Conservation (phyloP, 2,797 vertebrate species). For the Oryzias sinensis region DNA sequence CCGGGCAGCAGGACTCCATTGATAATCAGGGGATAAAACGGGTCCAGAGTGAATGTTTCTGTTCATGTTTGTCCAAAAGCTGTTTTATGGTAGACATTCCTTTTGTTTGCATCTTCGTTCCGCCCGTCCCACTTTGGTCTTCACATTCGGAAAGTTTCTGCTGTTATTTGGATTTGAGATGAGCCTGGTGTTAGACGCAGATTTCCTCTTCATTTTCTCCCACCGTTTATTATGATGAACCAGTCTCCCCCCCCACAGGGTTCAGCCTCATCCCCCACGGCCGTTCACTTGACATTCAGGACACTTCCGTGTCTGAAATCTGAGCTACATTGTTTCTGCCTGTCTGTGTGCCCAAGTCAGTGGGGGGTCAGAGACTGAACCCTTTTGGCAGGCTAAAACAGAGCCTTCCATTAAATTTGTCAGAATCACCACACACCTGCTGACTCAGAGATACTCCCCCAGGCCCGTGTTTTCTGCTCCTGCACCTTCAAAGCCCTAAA, state of each 20-base stretch:
- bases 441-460: constrained; percentile 30
- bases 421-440: constrained; percentile 50
- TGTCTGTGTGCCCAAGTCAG: constrained; percentile 36
- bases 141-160: background rate
- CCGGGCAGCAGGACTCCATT: background rate
- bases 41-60: background rate
- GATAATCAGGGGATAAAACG: background rate
- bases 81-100: too few relatives aligned
- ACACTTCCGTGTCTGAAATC: constrained; percentile 62
- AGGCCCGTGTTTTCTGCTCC: constrained; percentile 17
- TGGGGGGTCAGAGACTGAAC: constrained; percentile 25
- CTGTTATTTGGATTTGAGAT: constrained; percentile 13
- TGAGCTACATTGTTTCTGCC: constrained; percentile 63
- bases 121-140: too few relatives aligned
- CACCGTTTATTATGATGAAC: constrained; percentile 13
- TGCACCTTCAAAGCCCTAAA: constrained; percentile 25
- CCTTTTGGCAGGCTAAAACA: constrained; percentile 12
- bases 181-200: constrained; percentile 10
- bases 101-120: too few relatives aligned
- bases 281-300: constrained; percentile 57
- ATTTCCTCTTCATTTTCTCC: constrained; percentile 29
- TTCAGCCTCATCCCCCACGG: constrained; percentile 24
- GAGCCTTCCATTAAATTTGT: constrained; percentile 38
- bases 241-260: constrained; percentile 27
- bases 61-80: background rate